Evolutionary conservation across 1,140 invertebrate genomes (phyloP).

Genomic region (Calephelis virginiensis): DNA sequence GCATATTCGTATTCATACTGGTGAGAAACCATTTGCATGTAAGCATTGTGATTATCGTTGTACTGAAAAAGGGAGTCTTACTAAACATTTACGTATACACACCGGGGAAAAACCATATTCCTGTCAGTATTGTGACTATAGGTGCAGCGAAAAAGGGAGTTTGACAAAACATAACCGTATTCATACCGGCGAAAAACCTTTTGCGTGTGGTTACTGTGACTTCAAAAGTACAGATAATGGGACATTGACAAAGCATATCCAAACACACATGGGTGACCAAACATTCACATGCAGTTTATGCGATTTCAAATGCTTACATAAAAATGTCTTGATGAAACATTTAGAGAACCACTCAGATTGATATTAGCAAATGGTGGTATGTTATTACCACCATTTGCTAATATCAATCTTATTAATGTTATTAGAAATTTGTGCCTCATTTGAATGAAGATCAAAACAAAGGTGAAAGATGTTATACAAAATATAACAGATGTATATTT

Average conservation of each 20-base stretch:
- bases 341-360: conserved; percentile 8
- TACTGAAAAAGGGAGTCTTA: conserved; percentile 3
- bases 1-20: conserved; percentile 8
- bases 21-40: conserved; percentile 3
- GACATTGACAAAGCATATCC: background rate
- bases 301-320: conserved; percentile 3
- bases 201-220: conserved; percentile 2
- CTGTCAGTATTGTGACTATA: background rate
- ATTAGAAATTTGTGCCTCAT: no score
- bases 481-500: no score
- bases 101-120: conserved; percentile 1
- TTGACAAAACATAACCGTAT: conserved; percentile 5
- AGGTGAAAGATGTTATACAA: no score
- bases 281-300: background rate
- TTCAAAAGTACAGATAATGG: background rate
- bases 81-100: conserved; percentile 2
- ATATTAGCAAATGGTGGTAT: background rate
- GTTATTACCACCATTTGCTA: no score
- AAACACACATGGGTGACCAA: background rate
- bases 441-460: no score
- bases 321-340: conserved; percentile 11
- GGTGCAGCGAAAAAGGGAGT: conserved; percentile 4
- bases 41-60: conserved; percentile 5
- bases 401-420: no score
- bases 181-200: background rate